A percentile compares a stretch with the other conserved stretches of the same genome.
phyloP scores from a whole-genome alignment of 2,113 vertebrate species.

The Albula glossodonta region DNA sequence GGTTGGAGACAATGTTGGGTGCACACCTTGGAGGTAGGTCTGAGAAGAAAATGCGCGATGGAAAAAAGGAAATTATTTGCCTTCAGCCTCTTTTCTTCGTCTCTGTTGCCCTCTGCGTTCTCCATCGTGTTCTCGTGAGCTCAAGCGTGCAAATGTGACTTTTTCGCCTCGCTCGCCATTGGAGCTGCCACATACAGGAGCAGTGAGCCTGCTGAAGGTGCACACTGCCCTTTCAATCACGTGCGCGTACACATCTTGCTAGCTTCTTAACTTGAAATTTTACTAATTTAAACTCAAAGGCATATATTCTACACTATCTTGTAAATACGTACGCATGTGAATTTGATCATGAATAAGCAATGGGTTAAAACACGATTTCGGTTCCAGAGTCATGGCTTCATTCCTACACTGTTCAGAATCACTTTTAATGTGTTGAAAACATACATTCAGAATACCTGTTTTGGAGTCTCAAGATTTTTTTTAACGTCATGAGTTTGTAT shows the following conservation, averaged over 20 bases:
- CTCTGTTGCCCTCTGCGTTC: conserved; percentile 36
- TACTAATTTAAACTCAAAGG: too few relatives aligned
- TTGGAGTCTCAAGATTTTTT: too few relatives aligned
- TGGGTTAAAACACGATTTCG: too few relatives aligned
- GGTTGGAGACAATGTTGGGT: conserved; percentile 26
- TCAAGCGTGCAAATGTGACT: conserved; percentile 48
- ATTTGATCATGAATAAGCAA: too few relatives aligned
- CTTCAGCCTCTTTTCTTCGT: conserved; percentile 6
- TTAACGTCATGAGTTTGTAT: too few relatives aligned
- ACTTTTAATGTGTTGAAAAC: too few relatives aligned
- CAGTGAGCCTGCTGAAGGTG: background rate
- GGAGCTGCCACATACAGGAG: conserved; percentile 48
- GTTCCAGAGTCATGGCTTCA: too few relatives aligned
- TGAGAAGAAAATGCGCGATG: conserved; percentile 2
- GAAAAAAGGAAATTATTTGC: conserved; percentile 39
- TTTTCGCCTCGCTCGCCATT: conserved; percentile 34
- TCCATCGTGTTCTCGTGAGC: conserved; percentile 49
- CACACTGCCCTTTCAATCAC: background rate
- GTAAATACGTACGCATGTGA: too few relatives aligned
- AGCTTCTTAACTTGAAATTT: background rate
- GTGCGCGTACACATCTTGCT: background rate
- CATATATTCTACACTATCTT: too few relatives aligned
- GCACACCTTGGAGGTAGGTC: conserved; percentile 31
- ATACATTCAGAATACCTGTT: too few relatives aligned
- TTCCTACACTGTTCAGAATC: too few relatives aligned